Evolutionary conservation across 2,797 vertebrate species (phyloP).

Genomic region (Prionace glauca): DNA sequence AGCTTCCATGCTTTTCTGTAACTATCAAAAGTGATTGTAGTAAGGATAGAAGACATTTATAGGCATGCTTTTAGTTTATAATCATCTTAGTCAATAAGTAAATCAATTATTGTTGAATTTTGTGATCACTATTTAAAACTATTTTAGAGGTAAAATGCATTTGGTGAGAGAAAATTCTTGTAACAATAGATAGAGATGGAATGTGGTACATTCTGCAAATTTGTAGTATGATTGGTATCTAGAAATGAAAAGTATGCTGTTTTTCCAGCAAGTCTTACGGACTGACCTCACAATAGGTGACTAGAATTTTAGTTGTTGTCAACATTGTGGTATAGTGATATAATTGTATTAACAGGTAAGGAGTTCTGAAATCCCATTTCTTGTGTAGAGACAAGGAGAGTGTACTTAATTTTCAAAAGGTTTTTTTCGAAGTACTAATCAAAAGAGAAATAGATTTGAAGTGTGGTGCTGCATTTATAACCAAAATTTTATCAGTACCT

Average conservation of each 20-base stretch:
- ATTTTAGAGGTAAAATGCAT: not conserved
- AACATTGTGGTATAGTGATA: not conserved
- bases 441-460: not conserved
- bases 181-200: not conserved
- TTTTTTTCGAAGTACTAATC: not conserved
- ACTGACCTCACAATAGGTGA: not conserved
- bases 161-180: not conserved
- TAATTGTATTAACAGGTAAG: not conserved
- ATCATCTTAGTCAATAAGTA: not conserved
- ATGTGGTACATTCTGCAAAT: not conserved
- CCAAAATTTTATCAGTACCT: not conserved
- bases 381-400: not conserved
- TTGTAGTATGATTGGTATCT: not conserved
- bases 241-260: not conserved
- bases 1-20: not conserved
- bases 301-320: not conserved
- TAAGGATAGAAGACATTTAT: not conserved
- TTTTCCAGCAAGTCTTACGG: not conserved
- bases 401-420: not conserved
- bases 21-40: not conserved
- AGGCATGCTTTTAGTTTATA: not conserved
- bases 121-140: not conserved
- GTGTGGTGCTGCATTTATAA: not conserved
- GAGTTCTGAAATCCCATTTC: not conserved
- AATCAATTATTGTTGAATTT: not conserved